These are phyloP conservation scores for Zeus faber DNA, from an alignment of 2,113 vertebrate species.

Conservation along the genomic window DNA sequence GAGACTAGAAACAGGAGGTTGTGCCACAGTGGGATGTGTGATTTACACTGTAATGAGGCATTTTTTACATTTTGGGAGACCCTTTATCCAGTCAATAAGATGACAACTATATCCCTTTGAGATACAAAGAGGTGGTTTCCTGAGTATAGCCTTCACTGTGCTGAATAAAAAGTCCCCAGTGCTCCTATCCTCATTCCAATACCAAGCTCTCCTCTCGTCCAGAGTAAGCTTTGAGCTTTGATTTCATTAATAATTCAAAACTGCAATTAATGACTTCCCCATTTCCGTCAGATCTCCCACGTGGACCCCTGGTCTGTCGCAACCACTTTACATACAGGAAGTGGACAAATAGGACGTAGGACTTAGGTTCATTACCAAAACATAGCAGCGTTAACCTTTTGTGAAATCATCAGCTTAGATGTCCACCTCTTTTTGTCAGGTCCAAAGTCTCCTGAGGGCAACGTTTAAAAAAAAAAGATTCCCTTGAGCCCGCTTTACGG, in stretches of 20 bases:
- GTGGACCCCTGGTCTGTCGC: constrained; percentile 36
- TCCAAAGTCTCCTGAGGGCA: constrained; percentile 17
- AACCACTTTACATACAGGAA: constrained; percentile 34
- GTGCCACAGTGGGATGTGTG: too few species aligned
- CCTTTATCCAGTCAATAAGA: too few species aligned
- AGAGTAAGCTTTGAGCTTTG: constrained; percentile 54
- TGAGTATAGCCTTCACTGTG: too few species aligned
- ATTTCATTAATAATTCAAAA: constrained; percentile 78
- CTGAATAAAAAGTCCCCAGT: too few species aligned
- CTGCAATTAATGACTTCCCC: constrained; percentile 69
- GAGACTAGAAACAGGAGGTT: too few species aligned
- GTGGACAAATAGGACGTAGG: constrained; percentile 57
- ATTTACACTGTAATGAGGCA: too few species aligned
- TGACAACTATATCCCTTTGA: too few species aligned
- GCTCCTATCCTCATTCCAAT: too few species aligned
- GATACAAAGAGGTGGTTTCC: too few species aligned
- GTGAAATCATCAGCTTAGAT: constrained; percentile 39
- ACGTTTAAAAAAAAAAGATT: background rate
- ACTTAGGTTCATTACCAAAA: constrained; percentile 69
- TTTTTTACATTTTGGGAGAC: too few species aligned
- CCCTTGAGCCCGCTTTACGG: constrained; percentile 6
- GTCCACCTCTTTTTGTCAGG: constrained; percentile 36
- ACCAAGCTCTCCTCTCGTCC: too few species aligned
- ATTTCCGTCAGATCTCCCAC: constrained; percentile 65
- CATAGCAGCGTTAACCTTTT: constrained; percentile 62